Evolutionary conservation across 2,888 invertebrate species (phyloP).

Genomic region (Cheilosia urbana): DNA sequence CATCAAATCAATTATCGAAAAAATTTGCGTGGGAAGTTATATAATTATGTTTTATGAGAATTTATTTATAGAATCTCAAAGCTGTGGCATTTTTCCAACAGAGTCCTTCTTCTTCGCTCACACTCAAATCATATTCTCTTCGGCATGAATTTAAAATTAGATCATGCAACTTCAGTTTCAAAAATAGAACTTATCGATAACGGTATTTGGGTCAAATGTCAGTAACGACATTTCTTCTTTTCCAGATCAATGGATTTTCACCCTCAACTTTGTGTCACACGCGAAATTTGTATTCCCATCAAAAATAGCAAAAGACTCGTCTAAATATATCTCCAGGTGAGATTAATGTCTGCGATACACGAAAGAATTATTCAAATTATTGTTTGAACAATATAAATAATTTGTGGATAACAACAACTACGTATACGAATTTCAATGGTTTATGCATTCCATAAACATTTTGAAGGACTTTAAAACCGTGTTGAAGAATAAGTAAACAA

Average conservation of each 20-base stretch:
- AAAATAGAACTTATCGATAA: conserved; percentile 1
- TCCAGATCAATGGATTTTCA: not conserved
- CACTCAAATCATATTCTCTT: too few relatives aligned
- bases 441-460: conserved; percentile 33
- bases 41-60: too few relatives aligned
- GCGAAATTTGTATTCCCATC: not conserved
- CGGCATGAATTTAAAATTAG: too few relatives aligned
- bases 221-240: not conserved
- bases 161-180: not conserved
- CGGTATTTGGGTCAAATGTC: conserved; percentile 25
- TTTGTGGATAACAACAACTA: not conserved
- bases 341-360: not conserved
- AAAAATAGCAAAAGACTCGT: conserved; percentile 1
- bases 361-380: not conserved
- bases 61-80: not conserved
- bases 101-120: not conserved
- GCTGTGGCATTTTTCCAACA: not conserved
- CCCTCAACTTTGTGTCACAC: not conserved
- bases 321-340: conserved; percentile 39
- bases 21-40: not conserved
- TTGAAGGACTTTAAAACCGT: conserved; percentile 6
- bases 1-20: not conserved
- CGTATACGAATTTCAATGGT: conserved; percentile 20
- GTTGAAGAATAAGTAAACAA: conserved; percentile 28
- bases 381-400: conserved; percentile 11